These are phyloP conservation scores for Ptilorrhoa leucosticta DNA, from an alignment of 2,113 vertebrate genomes.

Conservation along the genomic window DNA sequence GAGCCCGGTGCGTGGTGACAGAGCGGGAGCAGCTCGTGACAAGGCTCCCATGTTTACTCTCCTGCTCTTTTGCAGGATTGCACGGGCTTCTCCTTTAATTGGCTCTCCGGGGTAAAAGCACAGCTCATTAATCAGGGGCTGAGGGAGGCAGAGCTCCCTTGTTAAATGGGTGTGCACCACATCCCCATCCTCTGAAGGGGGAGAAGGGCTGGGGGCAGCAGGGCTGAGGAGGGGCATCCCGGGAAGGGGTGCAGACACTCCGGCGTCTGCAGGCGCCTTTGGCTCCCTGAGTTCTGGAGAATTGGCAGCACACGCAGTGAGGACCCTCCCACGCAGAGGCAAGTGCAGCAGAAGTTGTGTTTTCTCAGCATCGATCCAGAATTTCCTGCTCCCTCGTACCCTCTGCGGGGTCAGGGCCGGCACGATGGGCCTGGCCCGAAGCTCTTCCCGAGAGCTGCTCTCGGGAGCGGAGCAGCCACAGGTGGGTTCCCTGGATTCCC, in stretches of 20 bases:
- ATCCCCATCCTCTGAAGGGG: background rate
- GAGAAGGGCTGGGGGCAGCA: background rate
- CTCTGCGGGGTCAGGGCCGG: background rate
- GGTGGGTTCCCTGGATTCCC: background rate
- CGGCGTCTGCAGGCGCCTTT: background rate
- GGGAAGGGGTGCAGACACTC: background rate
- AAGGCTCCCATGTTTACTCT: background rate
- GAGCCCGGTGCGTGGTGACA: fast-evolving
- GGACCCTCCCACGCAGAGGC: background rate
- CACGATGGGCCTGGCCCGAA: background rate
- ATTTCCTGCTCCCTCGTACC: background rate
- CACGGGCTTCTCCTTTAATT: background rate
- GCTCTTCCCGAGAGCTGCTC: background rate
- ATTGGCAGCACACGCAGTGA: background rate
- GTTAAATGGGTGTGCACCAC: background rate
- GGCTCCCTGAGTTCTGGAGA: background rate
- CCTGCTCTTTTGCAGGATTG: background rate
- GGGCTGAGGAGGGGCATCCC: background rate
- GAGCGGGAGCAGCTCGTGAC: background rate
- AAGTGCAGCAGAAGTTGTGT: background rate
- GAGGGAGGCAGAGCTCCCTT: background rate
- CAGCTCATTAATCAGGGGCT: background rate
- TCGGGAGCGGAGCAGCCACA: background rate
- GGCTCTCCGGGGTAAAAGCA: background rate
- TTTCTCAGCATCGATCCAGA: background rate